phyloP scores from a whole-genome alignment of 2,113 vertebrate species.

The Tragelaphus imberbis region DNA sequence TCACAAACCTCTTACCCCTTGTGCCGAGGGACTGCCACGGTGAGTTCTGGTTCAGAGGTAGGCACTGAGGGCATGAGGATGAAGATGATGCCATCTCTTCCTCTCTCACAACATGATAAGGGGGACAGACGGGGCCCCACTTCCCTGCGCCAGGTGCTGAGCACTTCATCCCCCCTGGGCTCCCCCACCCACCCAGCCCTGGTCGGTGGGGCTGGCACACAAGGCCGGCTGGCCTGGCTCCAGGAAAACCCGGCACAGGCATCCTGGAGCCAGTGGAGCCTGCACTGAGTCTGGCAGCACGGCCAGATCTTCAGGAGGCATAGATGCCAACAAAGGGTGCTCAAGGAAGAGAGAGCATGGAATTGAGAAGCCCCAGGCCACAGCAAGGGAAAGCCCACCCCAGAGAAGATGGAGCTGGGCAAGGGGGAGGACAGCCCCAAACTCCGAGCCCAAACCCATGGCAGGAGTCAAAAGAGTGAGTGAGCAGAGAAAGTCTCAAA shows the following conservation, averaged over 20 bases:
- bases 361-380: no score
- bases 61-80: neutral
- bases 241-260: neutral
- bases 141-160: neutral
- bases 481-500: neutral
- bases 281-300: neutral
- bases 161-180: neutral
- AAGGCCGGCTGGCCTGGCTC: neutral
- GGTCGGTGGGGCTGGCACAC: neutral
- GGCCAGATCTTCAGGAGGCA: neutral
- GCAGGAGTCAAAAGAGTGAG: neutral
- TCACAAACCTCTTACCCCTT: neutral
- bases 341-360: fast-evolving
- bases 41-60: neutral
- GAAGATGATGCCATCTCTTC: neutral
- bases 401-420: neutral
- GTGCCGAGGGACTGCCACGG: neutral
- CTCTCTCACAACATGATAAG: neutral
- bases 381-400: neutral
- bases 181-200: neutral
- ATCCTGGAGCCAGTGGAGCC: neutral
- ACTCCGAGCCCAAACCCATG: fast-evolving
- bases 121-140: neutral
- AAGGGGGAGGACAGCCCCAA: neutral
- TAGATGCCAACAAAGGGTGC: neutral